Evolutionary conservation across 2,888 invertebrate genomes (phyloP), one percentile per base, ranked within the genome.

Genomic region (Zootermopsis nevadensis): DNA sequence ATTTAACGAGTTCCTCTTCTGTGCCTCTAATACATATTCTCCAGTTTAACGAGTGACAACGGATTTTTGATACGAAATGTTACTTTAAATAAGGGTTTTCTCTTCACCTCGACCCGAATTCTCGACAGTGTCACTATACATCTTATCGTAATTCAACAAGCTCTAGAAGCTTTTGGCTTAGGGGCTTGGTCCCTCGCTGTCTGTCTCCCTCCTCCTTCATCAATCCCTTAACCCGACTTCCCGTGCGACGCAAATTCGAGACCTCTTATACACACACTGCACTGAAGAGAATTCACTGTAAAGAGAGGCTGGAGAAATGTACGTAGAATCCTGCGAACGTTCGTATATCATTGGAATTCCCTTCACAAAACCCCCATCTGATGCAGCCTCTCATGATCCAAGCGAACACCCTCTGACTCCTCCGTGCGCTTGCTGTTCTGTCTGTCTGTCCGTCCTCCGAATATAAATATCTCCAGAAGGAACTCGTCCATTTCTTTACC

Each of bases 261-360:
- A 22, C 31, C 74, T 27, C 33, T 38, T 42, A 6, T n/a, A n/a
- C 42, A 38, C 22, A 48, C 48, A 48, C 48, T 48, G 48, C 15
- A 48, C 48, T 60, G n/a, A n/a, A 10, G 6, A 1, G 60, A 27
- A 6, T 60, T 12, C 15, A 2, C 60, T 27, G n/a, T 60, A 12
- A 60, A 60, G 60, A n/a, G 8, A n/a, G 60, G 15, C 48, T 48
- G 10, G 48, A 69, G 69, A 31, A 10, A 69, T 31, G 69, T 69
- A 69, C 8, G 31, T 31, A 74, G 74, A n/a, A n/a, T 38, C n/a
- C 38, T 10, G 22, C n/a, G 74, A n/a, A 74, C 74, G 38, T 60
- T 38, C 79, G 77, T 83, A 83, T 83, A 77, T 83, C 83, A 83
- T 77, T 83, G 81, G 83, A 83, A 81, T 83, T 83, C 77, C 81